Base-by-base conservation (phyloP, 1,140 invertebrate genomes). In the Brachionus rotundiformis region DNA sequence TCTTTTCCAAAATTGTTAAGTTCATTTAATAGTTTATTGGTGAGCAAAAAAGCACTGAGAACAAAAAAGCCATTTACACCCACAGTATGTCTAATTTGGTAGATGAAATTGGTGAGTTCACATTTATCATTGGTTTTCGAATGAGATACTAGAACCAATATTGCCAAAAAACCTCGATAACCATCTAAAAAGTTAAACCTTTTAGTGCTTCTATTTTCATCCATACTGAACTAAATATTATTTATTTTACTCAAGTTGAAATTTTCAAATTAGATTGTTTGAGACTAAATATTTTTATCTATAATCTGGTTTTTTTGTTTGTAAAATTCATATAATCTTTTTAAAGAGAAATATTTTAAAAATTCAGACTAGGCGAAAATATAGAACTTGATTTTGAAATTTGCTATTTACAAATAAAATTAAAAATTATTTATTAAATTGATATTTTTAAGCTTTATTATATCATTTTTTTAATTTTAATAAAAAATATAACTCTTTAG, bases 41-140 rank as follows among this genome's bases (percentile, higher is more conserved):
- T 77, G 7, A 77, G 39, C 1, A 77, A 33, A 59, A 77, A 77
- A 47, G 73, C 16, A 47, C 73, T 77, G 1, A 77, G 39, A 7
- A 77, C 44, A 77, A 77, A 77, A 59, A 77, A 77, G 1, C 73
- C 73, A 33, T 77, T 29, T 6, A 77, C 73, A 4, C 44, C 73
- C 4, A 16, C 41, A 8, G 73, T 44, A 29, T 59, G 41, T 31
- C 36, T 36, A 2, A 77, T 77, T 23, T 23, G 2, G 16, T 54
- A 8, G 10, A 77, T 59, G n/a, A 33, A 33, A 59, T 77, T 59
- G 5, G 33, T 33, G 19, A 77, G 27, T 47, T 77, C 73, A 59
- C 73, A 77, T 33, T 49, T 54, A 25, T 31, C 41, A 49, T 16
- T 47, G 27, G n/a, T 59, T 49, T 59, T 77, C 11, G 73, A 54